Percentiles rank a stretch among this genome's conserved stretches.
Conservation (phyloP, 2,797 vertebrate genomes). For the Pagetopsis macropterus region DNA sequence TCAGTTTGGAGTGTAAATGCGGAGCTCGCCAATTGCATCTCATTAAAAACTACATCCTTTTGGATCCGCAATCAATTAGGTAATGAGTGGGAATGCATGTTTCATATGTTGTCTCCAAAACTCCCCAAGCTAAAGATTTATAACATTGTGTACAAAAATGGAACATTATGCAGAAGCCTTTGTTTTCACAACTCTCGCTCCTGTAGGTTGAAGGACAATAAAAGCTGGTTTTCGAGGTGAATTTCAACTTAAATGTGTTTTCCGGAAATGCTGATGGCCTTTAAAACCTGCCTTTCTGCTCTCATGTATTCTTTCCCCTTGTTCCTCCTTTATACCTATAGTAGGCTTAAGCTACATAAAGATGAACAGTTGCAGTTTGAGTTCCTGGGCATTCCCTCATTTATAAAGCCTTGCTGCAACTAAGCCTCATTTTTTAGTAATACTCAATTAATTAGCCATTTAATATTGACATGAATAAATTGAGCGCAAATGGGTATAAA, state of each 20-base stretch:
- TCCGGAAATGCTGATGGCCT: not conserved
- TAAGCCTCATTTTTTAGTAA: constrained; percentile 75
- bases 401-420: constrained; percentile 65
- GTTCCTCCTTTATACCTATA: not conserved
- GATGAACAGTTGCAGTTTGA: constrained; percentile 33
- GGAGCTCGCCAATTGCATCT: constrained; percentile 75
- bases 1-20: constrained; percentile 57
- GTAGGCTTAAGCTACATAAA: constrained; percentile 5
- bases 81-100: constrained; percentile 72
- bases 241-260: not conserved
- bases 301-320: not conserved
- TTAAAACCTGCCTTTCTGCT: not conserved
- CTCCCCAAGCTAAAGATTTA: constrained; percentile 65
- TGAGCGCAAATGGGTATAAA: constrained; percentile 76
- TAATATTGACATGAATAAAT: constrained; percentile 79
- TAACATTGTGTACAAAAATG: constrained; percentile 43
- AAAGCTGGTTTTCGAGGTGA: not conserved
- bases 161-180: constrained; percentile 29
- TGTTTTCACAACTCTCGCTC: constrained; percentile 36
- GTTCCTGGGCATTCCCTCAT: constrained; percentile 44
- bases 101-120: constrained; percentile 57
- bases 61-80: constrained; percentile 73
- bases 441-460: constrained; percentile 75
- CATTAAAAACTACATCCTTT: constrained; percentile 69
- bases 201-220: constrained; percentile 5